phyloP scores from a whole-genome alignment of 2,113 vertebrate genomes.

The Sclerurus mexicanus region DNA sequence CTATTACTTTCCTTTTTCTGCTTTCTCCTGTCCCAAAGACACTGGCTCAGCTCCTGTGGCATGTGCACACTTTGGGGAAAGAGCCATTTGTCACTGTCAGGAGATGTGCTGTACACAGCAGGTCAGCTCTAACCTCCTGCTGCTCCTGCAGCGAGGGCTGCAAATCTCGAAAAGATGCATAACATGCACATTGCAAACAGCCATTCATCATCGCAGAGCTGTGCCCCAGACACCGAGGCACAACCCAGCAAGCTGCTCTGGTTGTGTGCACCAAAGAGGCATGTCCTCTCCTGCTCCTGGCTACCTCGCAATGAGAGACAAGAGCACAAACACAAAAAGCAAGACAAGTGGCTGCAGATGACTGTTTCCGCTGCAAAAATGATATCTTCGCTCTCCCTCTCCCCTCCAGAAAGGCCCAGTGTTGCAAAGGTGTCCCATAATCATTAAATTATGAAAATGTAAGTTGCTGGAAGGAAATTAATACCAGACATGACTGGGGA shows the following conservation, averaged over 20 bases:
- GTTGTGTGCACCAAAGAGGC: background rate
- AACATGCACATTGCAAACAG: constrained; percentile 66
- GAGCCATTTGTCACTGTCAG: constrained; percentile 69
- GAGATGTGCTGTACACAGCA: constrained; percentile 64
- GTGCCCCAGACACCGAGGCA: background rate
- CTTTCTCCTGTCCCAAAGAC: constrained; percentile 1
- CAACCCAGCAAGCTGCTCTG: background rate
- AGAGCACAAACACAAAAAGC: background rate
- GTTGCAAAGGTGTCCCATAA: constrained; percentile 47
- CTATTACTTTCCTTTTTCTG: background rate
- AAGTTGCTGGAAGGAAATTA: constrained; percentile 72
- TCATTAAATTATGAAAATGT: constrained; percentile 71
- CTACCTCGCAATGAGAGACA: background rate
- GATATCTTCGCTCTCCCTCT: background rate
- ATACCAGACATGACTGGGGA: constrained; percentile 59
- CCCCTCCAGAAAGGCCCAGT: background rate
- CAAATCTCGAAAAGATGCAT: constrained; percentile 70
- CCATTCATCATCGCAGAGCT: constrained; percentile 66
- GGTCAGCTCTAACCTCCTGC: constrained; percentile 60
- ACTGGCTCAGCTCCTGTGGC: constrained; percentile 29
- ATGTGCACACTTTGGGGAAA: background rate
- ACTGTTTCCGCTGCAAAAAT: background rate
- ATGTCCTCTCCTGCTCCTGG: fast-evolving
- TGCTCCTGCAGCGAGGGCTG: constrained; percentile 60
- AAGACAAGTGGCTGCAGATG: background rate